phyloP scores from a whole-genome alignment of 92 coral and sea anemone genomes.

The Phenganax stokvisi region DNA sequence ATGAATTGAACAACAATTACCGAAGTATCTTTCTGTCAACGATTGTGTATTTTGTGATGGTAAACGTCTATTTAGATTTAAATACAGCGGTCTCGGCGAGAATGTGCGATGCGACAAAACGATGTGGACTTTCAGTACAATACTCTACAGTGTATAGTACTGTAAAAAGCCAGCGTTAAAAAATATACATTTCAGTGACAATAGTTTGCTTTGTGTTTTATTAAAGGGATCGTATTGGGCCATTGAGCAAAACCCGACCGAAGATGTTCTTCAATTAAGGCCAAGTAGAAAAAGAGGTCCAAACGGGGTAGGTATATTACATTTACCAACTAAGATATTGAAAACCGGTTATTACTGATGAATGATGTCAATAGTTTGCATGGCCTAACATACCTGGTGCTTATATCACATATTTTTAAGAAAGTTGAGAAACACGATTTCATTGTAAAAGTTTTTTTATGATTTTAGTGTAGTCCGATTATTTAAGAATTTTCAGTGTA shows the following conservation, averaged over 20 bases:
- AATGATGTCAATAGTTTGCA: too few relatives aligned
- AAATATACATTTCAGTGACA: neutral
- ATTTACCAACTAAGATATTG: neutral
- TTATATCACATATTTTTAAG: too few relatives aligned
- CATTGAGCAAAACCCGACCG: conserved; percentile 92
- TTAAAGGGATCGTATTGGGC: conserved; percentile 97
- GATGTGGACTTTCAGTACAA: too few relatives aligned
- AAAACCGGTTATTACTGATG: neutral
- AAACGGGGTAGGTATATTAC: conserved; percentile 67
- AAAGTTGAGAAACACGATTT: too few relatives aligned
- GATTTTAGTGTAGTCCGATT: too few relatives aligned
- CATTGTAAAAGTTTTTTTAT: too few relatives aligned
- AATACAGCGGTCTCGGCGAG: neutral
- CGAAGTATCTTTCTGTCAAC: conserved; percentile 8
- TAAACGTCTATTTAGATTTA: neutral
- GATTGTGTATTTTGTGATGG: neutral
- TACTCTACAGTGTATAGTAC: neutral
- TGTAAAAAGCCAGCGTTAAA: neutral
- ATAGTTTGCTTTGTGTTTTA: neutral
- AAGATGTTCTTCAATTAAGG: conserved; percentile 64
- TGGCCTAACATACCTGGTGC: too few relatives aligned
- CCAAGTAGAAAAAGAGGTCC: conserved; percentile 83
- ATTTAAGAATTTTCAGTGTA: too few relatives aligned
- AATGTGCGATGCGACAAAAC: too few relatives aligned
- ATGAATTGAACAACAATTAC: conserved; percentile 21